These are phyloP conservation scores for Podarcis muralis DNA, from an alignment of 2,113 vertebrate species.

Conservation along the genomic window DNA sequence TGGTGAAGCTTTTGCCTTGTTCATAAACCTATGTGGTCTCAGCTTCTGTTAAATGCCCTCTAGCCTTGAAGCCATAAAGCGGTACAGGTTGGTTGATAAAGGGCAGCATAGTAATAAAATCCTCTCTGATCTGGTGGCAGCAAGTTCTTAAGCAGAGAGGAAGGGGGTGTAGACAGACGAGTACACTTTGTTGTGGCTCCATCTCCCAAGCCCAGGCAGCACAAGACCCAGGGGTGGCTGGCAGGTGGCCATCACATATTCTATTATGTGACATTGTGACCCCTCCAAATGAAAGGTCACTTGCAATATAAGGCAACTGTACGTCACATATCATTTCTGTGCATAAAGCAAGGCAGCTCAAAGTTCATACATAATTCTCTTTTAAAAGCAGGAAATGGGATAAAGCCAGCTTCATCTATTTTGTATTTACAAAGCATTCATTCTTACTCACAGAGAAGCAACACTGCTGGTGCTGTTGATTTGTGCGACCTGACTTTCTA, in stretches of 20 bases:
- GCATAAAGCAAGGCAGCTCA: background rate
- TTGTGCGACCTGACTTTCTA: background rate
- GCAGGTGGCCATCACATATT: background rate
- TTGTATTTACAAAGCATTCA: background rate
- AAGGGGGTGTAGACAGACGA: too few relatives aligned
- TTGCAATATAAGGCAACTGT: background rate
- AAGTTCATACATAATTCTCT: background rate
- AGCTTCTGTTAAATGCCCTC: too few relatives aligned
- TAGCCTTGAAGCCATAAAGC: too few relatives aligned
- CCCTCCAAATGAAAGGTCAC: background rate
- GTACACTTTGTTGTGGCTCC: too few relatives aligned
- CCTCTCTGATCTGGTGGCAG: too few relatives aligned
- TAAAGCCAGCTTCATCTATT: background rate
- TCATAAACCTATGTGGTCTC: too few relatives aligned
- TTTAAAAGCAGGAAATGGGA: background rate
- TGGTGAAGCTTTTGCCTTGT: too few relatives aligned
- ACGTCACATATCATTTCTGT: background rate
- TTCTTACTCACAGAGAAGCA: slow-evolving; percentile 1
- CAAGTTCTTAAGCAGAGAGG: too few relatives aligned
- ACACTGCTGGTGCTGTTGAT: background rate
- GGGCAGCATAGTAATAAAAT: too few relatives aligned
- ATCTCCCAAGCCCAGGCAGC: too few relatives aligned
- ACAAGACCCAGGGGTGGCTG: too few relatives aligned
- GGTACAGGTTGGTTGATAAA: too few relatives aligned
- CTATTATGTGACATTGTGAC: background rate